A percentile compares a stretch with the other conserved stretches of the same genome.
phyloP scores from a whole-genome alignment of 2,797 vertebrate genomes.

The Ptychadena robeensis region DNA sequence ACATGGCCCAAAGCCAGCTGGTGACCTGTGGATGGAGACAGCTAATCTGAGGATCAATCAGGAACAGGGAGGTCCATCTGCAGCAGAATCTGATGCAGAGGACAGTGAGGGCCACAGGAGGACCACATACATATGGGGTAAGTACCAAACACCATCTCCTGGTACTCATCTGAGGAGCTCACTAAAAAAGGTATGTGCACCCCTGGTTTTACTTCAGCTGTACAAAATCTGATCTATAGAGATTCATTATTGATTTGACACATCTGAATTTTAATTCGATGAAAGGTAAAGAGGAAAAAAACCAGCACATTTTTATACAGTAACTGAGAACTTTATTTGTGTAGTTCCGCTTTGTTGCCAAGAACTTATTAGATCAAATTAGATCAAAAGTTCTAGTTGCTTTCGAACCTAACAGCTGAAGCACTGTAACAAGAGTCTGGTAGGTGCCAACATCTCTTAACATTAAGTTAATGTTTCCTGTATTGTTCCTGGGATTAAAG shows the following conservation, averaged over 20 bases:
- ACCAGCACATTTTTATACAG: not conserved
- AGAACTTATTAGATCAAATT: conserved; percentile 11
- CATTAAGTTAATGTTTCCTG: not conserved
- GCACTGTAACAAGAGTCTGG: not conserved
- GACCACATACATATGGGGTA: no score
- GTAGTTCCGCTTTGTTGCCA: conserved; percentile 4
- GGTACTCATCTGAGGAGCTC: no score
- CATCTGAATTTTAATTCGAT: not conserved
- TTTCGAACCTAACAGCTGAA: not conserved
- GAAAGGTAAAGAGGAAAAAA: not conserved
- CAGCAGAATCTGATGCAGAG: no score
- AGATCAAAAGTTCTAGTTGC: conserved; percentile 7
- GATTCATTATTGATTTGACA: not conserved
- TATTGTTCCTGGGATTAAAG: conserved; percentile 35
- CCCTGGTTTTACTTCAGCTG: not conserved
- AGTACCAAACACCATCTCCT: no score
- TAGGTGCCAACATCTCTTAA: conserved; percentile 11
- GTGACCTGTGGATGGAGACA: no score
- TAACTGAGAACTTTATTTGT: not conserved
- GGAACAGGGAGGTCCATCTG: no score
- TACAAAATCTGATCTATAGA: not conserved
- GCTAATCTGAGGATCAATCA: no score
- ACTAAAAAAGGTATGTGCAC: no score
- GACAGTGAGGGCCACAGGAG: no score
- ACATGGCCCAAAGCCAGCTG: no score